Conservation (phyloP, 2,797 vertebrate species). For the Dromococcyx pavoninus region DNA sequence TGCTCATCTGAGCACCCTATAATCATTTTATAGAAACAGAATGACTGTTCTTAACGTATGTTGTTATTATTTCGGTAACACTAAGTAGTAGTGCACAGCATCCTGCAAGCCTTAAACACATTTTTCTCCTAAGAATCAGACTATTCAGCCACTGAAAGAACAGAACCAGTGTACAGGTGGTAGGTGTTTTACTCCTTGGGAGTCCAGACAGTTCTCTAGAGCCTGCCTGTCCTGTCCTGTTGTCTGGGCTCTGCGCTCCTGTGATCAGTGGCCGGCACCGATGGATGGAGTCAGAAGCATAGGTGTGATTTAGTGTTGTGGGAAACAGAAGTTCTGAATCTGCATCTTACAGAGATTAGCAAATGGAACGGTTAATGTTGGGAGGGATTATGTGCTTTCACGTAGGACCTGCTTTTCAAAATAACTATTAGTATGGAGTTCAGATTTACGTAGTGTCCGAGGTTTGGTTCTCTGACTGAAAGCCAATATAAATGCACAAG, state of each 20-base stretch:
- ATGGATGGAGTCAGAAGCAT: not conserved
- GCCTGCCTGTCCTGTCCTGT: not conserved
- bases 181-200: not conserved
- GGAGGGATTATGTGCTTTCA: not conserved
- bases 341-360: not conserved
- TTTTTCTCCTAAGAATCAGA: not conserved
- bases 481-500: not conserved
- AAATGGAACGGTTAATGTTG: not conserved
- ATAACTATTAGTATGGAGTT: not conserved
- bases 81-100: not conserved
- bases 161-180: not conserved
- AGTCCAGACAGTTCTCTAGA: not conserved
- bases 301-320: not conserved
- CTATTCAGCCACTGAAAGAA: not conserved
- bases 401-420: not conserved
- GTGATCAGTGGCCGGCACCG: not conserved
- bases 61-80: not conserved
- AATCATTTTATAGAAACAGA: constrained; percentile 25
- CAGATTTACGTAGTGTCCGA: not conserved
- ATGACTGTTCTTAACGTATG: constrained; percentile 32
- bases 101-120: not conserved
- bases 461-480: not conserved
- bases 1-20: constrained; percentile 13
- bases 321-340: not conserved
- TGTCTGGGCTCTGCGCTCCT: not conserved